Evolutionary conservation across 2,113 vertebrate species (phyloP).

Genomic region (Channa maculata): DNA sequence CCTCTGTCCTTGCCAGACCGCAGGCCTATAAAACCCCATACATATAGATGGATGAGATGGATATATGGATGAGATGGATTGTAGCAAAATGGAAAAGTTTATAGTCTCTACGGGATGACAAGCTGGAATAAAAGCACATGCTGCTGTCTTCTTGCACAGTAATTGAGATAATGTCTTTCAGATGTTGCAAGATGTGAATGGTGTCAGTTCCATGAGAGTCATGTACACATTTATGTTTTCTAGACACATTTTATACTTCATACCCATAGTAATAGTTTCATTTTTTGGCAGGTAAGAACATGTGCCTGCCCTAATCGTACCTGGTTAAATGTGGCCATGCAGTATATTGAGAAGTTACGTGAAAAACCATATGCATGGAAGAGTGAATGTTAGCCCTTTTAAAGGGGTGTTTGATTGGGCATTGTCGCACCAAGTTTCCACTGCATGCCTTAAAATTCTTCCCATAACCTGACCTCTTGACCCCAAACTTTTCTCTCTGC

Average conservation of each 20-base stretch:
- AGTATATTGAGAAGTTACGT: conserved; percentile 15
- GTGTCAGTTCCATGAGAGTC: not conserved
- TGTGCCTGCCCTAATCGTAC: not conserved
- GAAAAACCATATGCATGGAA: conserved; percentile 8
- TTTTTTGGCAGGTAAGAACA: conserved; percentile 7
- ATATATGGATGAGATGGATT: conserved; percentile 62
- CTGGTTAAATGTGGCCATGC: conserved; percentile 21
- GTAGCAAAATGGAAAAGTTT: conserved; percentile 69
- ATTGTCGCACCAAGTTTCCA: conserved; percentile 70
- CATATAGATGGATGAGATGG: conserved; percentile 64
- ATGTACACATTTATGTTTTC: conserved; percentile 6
- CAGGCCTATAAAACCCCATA: conserved; percentile 74
- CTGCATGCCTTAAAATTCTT: conserved; percentile 40
- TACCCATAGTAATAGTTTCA: conserved; percentile 14
- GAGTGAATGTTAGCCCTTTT: conserved; percentile 77
- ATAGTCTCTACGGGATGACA: conserved; percentile 53
- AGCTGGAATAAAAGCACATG: conserved; percentile 54
- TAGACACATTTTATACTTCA: not conserved
- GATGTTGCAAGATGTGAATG: conserved; percentile 39
- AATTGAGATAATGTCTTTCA: conserved; percentile 57
- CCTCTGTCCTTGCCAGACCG: conserved; percentile 78
- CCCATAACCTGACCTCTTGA: conserved; percentile 40
- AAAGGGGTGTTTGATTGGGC: conserved; percentile 60
- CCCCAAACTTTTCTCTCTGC: not conserved
- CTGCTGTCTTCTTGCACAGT: conserved; percentile 41